These are phyloP conservation scores for Harlomillsia oculata DNA, from an alignment of 1,140 invertebrate species.

Conservation along the genomic window DNA sequence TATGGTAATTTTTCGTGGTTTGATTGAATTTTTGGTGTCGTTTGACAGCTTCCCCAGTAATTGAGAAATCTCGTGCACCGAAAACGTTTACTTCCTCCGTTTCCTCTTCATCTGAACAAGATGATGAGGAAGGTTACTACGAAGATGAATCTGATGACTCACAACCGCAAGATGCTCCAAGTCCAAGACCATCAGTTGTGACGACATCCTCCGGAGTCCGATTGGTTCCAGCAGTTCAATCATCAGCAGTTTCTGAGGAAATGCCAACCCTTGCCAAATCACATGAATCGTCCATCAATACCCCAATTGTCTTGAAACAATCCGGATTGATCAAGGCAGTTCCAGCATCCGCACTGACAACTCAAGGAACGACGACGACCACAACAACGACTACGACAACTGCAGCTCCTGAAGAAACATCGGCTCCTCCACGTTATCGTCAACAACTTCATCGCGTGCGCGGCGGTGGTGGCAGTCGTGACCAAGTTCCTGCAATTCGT, in stretches of 20 bases:
- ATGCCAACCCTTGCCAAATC: conserved; percentile 17
- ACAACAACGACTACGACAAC: conserved; percentile 19
- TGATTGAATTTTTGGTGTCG: too few species aligned
- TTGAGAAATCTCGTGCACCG: conserved; percentile 12
- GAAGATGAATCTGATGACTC: conserved; percentile 16
- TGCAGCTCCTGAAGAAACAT: neutral
- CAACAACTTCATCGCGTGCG: neutral
- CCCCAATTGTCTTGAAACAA: conserved; percentile 29
- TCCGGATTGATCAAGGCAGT: conserved; percentile 15
- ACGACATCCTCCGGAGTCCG: neutral
- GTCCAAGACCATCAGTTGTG: neutral
- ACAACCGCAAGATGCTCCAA: neutral
- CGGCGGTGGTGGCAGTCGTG: neutral
- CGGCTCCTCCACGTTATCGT: neutral
- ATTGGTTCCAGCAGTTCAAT: neutral
- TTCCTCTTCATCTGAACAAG: neutral
- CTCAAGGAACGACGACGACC: conserved; percentile 1
- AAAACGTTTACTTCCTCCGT: conserved; percentile 10
- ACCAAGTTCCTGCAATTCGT: neutral
- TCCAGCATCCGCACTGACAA: neutral
- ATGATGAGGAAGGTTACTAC: neutral
- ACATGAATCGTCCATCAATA: conserved; percentile 22
- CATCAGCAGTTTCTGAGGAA: conserved; percentile 6
- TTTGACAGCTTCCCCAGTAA: too few species aligned
- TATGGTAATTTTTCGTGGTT: too few species aligned